These are phyloP conservation scores for Sylvia atricapilla DNA, from an alignment of 2,113 vertebrate species.

Conservation along the genomic window DNA sequence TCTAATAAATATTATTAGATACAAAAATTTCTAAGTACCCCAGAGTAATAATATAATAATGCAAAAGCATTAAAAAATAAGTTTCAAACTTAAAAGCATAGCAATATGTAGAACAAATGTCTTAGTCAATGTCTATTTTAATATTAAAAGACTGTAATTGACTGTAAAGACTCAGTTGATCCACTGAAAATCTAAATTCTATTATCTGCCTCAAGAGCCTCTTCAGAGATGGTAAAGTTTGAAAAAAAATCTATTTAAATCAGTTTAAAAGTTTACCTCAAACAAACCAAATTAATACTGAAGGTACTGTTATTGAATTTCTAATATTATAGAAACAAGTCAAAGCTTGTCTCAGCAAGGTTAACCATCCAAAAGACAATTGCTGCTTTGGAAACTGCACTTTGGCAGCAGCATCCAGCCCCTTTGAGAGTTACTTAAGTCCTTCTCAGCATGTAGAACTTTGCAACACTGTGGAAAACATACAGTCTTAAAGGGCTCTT, in stretches of 20 bases:
- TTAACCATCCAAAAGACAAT: not conserved
- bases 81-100: not conserved
- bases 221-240: not conserved
- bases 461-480: not conserved
- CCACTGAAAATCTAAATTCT: not conserved
- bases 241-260: not conserved
- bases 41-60: not conserved
- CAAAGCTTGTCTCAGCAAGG: not conserved
- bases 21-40: not conserved
- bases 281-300: conserved; percentile 6
- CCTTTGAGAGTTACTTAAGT: not conserved
- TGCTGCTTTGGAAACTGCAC: not conserved
- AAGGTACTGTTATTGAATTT: not conserved
- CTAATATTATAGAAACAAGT: not conserved
- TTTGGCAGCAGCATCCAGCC: not conserved
- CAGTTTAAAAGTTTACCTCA: not conserved
- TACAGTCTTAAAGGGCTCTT: not conserved
- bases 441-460: not conserved
- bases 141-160: not conserved
- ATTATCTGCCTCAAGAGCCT: not conserved
- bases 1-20: not conserved
- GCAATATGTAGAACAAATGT: not conserved
- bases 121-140: not conserved
- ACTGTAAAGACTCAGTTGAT: not conserved
- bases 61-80: not conserved